Evolutionary conservation across 2,888 invertebrate genomes (phyloP).

Genomic region (Aphodius sticticus): DNA sequence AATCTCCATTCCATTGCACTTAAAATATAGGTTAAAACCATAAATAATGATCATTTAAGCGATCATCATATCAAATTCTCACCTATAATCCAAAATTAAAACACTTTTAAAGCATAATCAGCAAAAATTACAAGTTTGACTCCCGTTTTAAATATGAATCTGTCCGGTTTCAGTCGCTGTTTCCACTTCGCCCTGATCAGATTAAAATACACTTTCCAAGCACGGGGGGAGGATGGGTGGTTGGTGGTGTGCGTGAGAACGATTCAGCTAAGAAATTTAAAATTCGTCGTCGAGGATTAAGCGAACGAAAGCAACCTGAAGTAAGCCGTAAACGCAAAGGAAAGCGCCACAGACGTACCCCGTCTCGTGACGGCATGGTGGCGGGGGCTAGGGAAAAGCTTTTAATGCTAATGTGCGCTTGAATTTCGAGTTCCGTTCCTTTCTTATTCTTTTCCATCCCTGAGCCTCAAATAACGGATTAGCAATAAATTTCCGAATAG

Average conservation of each 20-base stretch:
- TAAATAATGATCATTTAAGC: too few relatives aligned
- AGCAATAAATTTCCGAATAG: conserved; percentile 15
- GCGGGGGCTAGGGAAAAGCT: not conserved
- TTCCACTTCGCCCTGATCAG: not conserved
- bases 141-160: not conserved
- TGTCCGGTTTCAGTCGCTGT: not conserved
- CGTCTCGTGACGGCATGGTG: conserved; percentile 5
- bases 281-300: conserved; percentile 23
- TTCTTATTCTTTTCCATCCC: conserved; percentile 9
- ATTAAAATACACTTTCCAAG: not conserved
- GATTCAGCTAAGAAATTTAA: conserved; percentile 13
- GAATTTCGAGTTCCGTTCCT: conserved; percentile 18
- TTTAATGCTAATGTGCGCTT: conserved; percentile 24
- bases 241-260: not conserved
- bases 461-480: conserved; percentile 9
- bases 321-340: not conserved
- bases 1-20: too few relatives aligned
- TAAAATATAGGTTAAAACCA: too few relatives aligned
- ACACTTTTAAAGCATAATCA: not conserved
- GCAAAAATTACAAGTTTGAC: not conserved
- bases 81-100: not conserved
- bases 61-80: too few relatives aligned
- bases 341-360: not conserved
- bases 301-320: conserved; percentile 6
- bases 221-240: not conserved